Evolutionary conservation across 2,113 vertebrate species (phyloP).

Genomic region (Geococcyx californianus): DNA sequence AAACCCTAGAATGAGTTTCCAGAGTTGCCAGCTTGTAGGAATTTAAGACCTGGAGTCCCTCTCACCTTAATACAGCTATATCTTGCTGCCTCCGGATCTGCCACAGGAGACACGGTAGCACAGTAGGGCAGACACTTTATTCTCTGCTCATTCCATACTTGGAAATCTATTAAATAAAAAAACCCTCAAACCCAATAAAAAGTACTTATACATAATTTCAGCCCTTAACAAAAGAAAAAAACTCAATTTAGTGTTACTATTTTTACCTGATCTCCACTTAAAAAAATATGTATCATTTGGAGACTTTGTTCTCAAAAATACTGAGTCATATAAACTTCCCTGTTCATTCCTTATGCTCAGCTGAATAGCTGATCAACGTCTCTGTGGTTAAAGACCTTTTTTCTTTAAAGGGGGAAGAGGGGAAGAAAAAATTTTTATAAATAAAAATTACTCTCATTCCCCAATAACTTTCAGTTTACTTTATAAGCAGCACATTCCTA

Average conservation of each 20-base stretch:
- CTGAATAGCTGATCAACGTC: not conserved
- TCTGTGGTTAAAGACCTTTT: not conserved
- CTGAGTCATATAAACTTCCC: not conserved
- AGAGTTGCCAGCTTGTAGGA: not conserved
- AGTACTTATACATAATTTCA: not conserved
- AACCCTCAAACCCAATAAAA: not conserved
- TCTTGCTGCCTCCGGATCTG: constrained; percentile 21
- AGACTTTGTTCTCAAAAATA: not conserved
- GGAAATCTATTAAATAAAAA: constrained; percentile 38
- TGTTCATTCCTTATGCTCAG: not conserved
- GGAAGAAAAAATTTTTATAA: not conserved
- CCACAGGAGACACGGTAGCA: constrained; percentile 3
- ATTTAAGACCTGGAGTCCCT: not conserved
- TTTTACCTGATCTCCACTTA: not conserved
- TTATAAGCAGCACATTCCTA: not conserved
- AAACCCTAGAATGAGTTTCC: not conserved
- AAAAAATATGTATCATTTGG: not conserved
- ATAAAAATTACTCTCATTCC: not conserved
- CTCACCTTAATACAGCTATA: constrained; percentile 40
- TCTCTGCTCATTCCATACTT: constrained; percentile 15
- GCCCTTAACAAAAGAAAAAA: not conserved
- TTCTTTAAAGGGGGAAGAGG: not conserved
- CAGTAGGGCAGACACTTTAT: not conserved
- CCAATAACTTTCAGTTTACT: not conserved
- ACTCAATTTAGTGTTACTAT: not conserved